A percentile compares a stretch with the other conserved stretches of the same genome.
Evolutionary conservation across 2,797 vertebrate genomes (phyloP).

Genomic region (Sebastolobus altivelis): DNA sequence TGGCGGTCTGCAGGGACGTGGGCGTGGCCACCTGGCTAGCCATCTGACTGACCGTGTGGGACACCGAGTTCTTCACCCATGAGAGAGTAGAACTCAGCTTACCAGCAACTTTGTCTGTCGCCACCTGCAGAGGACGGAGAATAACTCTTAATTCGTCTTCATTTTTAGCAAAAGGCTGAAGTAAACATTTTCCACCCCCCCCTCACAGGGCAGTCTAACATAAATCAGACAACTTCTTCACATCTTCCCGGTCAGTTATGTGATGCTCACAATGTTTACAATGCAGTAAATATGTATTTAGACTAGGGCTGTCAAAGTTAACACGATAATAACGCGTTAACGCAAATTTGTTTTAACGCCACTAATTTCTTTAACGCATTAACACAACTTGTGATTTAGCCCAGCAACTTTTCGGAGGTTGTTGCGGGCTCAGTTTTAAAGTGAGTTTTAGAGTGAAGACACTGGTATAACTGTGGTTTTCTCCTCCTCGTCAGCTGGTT

Average conservation of each 20-base stretch:
- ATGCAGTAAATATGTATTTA: not conserved
- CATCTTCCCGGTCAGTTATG: not conserved
- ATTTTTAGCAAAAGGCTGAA: not conserved
- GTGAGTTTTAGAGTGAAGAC: too few relatives aligned
- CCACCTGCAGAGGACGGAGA: conserved; percentile 88
- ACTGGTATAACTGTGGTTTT: not conserved
- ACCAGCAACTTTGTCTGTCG: conserved; percentile 98
- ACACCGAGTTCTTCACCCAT: conserved; percentile 99
- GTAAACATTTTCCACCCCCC: not conserved
- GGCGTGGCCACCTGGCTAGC: conserved; percentile 98
- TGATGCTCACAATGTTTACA: not conserved
- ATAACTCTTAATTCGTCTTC: not conserved
- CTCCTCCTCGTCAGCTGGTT: conserved; percentile 60
- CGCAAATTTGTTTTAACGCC: too few relatives aligned
- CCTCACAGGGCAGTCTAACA: not conserved
- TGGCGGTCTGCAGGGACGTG: conserved; percentile 85
- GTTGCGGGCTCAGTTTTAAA: too few relatives aligned
- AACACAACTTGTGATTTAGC: not conserved
- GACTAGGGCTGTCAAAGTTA: too few relatives aligned
- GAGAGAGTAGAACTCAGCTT: conserved; percentile 99
- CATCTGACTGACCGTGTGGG: conserved; percentile 99
- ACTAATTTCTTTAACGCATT: too few relatives aligned
- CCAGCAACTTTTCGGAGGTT: not conserved
- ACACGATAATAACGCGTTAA: too few relatives aligned
- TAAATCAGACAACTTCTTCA: conserved; percentile 5